These are phyloP conservation scores for Xanthorhoe spadicearia DNA, from an alignment of 2,888 invertebrate species.

Conservation along the genomic window DNA sequence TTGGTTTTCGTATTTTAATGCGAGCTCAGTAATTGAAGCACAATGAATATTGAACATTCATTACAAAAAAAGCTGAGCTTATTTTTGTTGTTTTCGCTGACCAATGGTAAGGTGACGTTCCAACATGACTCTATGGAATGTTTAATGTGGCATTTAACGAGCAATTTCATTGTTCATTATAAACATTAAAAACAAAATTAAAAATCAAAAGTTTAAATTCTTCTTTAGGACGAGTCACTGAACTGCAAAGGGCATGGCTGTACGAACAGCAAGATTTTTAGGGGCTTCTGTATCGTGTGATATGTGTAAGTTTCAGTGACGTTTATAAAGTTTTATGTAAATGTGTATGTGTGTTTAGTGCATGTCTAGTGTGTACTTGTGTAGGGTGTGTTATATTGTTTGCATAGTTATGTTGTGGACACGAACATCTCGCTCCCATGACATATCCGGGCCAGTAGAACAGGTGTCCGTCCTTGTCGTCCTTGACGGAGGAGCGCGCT, in stretches of 20 bases:
- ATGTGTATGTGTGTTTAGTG: conserved; percentile 40
- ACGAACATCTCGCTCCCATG: conserved; percentile 99
- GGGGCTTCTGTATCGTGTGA: conserved; percentile 39
- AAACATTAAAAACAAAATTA: conserved; percentile 44
- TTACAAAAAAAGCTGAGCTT: conserved; percentile 35
- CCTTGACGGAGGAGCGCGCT: conserved; percentile 96
- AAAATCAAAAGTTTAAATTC: conserved; percentile 55
- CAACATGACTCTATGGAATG: conserved; percentile 62
- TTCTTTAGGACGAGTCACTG: conserved; percentile 59
- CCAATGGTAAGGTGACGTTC: conserved; percentile 55
- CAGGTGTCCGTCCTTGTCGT: conserved; percentile 99
- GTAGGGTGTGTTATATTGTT: conserved; percentile 43
- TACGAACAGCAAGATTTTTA: conserved; percentile 38
- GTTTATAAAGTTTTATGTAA: conserved; percentile 34
- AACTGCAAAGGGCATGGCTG: conserved; percentile 52
- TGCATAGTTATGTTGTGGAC: conserved; percentile 87
- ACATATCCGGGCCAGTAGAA: conserved; percentile 99
- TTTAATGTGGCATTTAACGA: conserved; percentile 41
- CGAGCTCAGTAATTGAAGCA: conserved; percentile 24
- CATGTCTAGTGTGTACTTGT: conserved; percentile 43
- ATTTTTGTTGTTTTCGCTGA: conserved; percentile 36
- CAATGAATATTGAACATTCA: conserved; percentile 38
- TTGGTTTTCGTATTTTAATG: conserved; percentile 45
- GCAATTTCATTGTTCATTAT: conserved; percentile 39
- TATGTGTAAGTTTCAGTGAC: conserved; percentile 37